Evolutionary conservation across 1,140 invertebrate genomes (phyloP), one percentile per base, ranked within the genome.

Genomic region (Proctacanthus coquilletti): DNA sequence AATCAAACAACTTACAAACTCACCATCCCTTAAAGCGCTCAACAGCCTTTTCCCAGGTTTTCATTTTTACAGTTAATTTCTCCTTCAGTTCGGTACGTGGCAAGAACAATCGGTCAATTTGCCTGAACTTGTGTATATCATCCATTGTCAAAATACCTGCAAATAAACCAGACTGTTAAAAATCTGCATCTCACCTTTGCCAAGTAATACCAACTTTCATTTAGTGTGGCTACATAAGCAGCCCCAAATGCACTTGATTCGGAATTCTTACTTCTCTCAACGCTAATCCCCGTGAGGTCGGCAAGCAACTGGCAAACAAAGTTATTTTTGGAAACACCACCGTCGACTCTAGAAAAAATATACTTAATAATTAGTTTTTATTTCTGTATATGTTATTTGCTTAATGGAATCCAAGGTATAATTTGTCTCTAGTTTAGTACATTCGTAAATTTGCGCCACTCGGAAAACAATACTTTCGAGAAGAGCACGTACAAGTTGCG

Each of bases 251-350:
- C 74, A 11, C 84, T 78, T 64, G 81, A 79, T 62, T 89, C 84
- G 0, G 68, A 61, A 36, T 66, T 70, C 0, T 50, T 48, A 0
- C 75, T 62, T 34, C 89, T 64, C 50, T 91, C 79, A 10, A 94
- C 77, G 10, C 61, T 51, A 25, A 84, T 51, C 2, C 72, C 71
- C 4, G 77, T 80, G 19, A 91, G 61, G 63, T 94, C 82, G 4
- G 87, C 74, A 34, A 95, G 68, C 18, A 88, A 61, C 62, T 95
- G 89, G 45, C 83, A 74, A 2, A 95, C 64, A 53, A 94, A 95
- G 59, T 93, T 77, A 61, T 93, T 94, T 39, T 75, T 74, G 0
- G 86, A 80, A 13, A 97, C 88, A 18, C 92, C 92, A n/a, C 91
- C 92, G 60, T 93, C 86, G 27, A 87, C 70, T 46, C 89, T 93